phyloP scores from a whole-genome alignment of 1,140 invertebrate species.

The Theocolax elegans region DNA sequence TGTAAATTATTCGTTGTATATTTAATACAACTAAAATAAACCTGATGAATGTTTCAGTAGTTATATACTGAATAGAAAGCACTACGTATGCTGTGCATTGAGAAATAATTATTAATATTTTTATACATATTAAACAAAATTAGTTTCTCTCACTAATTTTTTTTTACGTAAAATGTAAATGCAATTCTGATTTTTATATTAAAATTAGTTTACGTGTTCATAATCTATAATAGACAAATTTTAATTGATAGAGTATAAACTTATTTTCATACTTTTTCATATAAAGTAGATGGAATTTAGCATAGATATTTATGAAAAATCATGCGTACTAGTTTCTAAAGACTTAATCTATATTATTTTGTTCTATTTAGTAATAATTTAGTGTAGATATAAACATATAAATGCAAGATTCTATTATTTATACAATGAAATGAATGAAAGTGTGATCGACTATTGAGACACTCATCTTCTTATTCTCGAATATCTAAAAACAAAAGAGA shows the following conservation, averaged over 20 bases:
- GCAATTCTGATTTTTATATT: neutral
- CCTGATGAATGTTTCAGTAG: conserved; percentile 23
- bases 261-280: neutral
- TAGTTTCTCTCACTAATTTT: neutral
- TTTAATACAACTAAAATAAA: conserved; percentile 19
- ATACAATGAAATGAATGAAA: no score
- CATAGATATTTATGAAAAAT: no score
- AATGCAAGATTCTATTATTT: no score
- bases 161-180: conserved; percentile 2
- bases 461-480: conserved; percentile 10
- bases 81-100: conserved; percentile 1
- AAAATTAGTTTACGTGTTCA: neutral
- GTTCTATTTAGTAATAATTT: no score
- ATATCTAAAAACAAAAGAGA: neutral
- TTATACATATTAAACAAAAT: conserved; percentile 6
- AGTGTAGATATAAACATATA: no score
- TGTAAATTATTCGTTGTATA: conserved; percentile 8
- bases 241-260: neutral
- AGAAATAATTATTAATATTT: conserved; percentile 5
- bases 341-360: no score
- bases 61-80: neutral
- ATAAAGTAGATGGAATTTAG: no score
- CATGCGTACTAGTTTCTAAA: no score
- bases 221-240: neutral
- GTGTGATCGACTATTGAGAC: conserved; percentile 1